A percentile compares a stretch with the other conserved stretches of the same genome.
These are phyloP conservation scores for Labeo catla DNA, from an alignment of 2,113 vertebrate genomes.

Conservation along the genomic window DNA sequence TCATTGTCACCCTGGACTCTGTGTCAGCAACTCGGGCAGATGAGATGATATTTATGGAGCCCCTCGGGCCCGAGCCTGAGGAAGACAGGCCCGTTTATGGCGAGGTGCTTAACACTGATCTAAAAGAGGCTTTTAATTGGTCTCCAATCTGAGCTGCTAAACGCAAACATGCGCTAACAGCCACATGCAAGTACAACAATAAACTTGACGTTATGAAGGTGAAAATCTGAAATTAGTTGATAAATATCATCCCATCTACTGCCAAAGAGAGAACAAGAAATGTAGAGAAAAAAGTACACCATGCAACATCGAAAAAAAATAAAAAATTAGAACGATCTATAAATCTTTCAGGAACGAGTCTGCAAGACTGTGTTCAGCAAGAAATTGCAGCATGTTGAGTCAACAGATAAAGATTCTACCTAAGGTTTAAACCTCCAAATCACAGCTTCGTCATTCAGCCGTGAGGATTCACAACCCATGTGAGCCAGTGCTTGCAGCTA, in stretches of 20 bases:
- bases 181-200: background rate
- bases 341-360: constrained; percentile 39
- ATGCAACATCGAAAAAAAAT: background rate
- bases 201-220: background rate
- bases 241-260: background rate
- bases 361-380: constrained; percentile 16
- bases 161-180: background rate
- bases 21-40: constrained; percentile 73
- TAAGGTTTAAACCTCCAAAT: constrained; percentile 17
- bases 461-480: background rate
- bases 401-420: constrained; percentile 22
- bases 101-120: background rate
- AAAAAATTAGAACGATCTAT: background rate
- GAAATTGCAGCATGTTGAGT: constrained; percentile 41
- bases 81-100: constrained; percentile 9
- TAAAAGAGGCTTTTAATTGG: constrained; percentile 5
- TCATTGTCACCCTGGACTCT: constrained; percentile 71
- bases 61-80: constrained; percentile 69
- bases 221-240: background rate
- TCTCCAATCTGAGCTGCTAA: background rate
- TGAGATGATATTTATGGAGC: constrained; percentile 81
- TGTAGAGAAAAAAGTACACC: background rate
- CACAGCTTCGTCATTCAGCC: constrained; percentile 1
- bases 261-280: background rate
- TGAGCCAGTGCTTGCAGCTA: background rate